A percentile compares a stretch with the other conserved stretches of the same genome.
Evolutionary conservation across 2,113 vertebrate genomes (phyloP).

Genomic region (Chloropsis cyanopogon): DNA sequence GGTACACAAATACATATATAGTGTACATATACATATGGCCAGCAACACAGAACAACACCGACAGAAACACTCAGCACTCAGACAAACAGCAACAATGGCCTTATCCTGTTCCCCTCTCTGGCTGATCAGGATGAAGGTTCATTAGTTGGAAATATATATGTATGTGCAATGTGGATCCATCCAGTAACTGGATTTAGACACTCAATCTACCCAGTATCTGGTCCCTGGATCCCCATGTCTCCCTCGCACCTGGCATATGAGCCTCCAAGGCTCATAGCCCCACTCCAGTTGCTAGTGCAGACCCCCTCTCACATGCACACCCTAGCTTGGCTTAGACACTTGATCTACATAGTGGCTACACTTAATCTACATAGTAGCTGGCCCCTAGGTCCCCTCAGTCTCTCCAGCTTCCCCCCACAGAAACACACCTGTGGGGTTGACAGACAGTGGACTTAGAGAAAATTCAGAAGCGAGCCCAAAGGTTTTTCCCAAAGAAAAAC

Average conservation of each 20-base stretch:
- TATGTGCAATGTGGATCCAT: background rate
- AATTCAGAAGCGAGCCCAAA: no score
- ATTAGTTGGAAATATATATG: background rate
- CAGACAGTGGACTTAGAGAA: no score
- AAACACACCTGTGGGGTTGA: background rate
- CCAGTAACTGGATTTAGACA: background rate
- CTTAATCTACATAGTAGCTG: background rate
- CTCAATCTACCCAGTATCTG: background rate
- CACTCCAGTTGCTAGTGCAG: background rate
- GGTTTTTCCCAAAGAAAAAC: no score
- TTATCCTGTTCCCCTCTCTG: background rate
- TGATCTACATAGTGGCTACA: background rate
- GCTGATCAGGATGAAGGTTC: background rate
- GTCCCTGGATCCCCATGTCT: background rate
- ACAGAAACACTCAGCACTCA: background rate
- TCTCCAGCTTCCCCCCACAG: background rate
- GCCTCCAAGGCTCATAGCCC: background rate
- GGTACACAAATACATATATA: background rate
- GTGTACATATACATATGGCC: background rate
- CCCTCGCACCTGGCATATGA: background rate
- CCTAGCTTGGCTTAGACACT: background rate
- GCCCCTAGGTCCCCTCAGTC: background rate
- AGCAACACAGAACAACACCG: background rate
- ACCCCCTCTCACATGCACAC: background rate
- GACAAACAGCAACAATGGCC: background rate